These are phyloP conservation scores for Gadus macrocephalus DNA, from an alignment of 2,113 vertebrate genomes.

Conservation along the genomic window DNA sequence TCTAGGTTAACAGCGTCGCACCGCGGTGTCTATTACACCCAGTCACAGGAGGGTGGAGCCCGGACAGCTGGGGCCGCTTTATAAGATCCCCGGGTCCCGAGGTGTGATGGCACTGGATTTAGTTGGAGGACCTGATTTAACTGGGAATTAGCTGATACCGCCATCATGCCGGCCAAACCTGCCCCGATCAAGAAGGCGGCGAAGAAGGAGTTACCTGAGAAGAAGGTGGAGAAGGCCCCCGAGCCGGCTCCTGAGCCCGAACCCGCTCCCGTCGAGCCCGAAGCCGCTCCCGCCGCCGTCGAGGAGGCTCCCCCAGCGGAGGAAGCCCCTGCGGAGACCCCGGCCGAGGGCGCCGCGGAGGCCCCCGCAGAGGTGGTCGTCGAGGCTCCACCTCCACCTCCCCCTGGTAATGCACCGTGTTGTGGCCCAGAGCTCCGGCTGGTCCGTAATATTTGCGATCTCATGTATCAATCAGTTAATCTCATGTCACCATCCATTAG, in stretches of 20 bases:
- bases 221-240: conserved; percentile 42
- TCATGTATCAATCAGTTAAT: too few species aligned
- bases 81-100: conserved; percentile 31
- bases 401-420: conserved; percentile 8
- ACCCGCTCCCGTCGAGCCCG: conserved; percentile 20
- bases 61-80: conserved; percentile 21
- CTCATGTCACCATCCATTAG: too few species aligned
- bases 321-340: conserved; percentile 26
- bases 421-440: too few species aligned
- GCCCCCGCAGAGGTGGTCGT: conserved; percentile 8
- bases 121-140: conserved; percentile 45
- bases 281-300: conserved; percentile 7
- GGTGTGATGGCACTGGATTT: conserved; percentile 51
- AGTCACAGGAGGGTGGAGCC: not conserved
- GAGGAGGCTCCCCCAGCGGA: conserved; percentile 36
- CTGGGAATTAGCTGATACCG: conserved; percentile 61
- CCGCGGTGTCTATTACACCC: conserved; percentile 43
- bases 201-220: conserved; percentile 51
- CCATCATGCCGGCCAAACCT: conserved; percentile 66
- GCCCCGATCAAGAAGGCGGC: conserved; percentile 71
- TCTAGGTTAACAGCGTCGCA: too few species aligned
- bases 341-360: not conserved
- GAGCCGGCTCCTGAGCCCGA: conserved; percentile 32
- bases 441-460: too few species aligned
- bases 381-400: conserved; percentile 8